Conservation (phyloP, 1,140 invertebrate species). For the Pseudomyrmex concolor region DNA sequence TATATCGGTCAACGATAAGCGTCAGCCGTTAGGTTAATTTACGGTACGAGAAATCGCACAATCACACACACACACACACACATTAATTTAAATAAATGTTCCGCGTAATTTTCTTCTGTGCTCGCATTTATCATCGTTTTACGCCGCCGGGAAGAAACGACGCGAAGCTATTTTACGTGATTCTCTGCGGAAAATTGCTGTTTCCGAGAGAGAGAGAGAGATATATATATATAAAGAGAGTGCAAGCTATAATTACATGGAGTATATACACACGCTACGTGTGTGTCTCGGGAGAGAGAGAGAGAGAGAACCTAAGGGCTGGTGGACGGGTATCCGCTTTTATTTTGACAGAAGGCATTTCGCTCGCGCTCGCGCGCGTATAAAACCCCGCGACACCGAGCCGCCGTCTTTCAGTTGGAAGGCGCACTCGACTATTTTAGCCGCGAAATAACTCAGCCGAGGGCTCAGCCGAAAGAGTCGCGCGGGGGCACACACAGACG, state of each 20-base stretch:
- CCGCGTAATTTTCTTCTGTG: neutral
- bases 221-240: too few species aligned
- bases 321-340: slow-evolving; percentile 36
- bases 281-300: slow-evolving; percentile 1
- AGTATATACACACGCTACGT: neutral
- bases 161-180: slow-evolving; percentile 4
- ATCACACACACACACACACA: too few species aligned
- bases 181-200: neutral
- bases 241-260: slow-evolving; percentile 43
- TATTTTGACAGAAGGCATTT: slow-evolving; percentile 60
- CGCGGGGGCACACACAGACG: too few species aligned
- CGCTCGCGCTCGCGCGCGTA: slow-evolving; percentile 41
- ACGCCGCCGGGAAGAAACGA: neutral
- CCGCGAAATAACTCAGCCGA: slow-evolving; percentile 82
- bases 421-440: slow-evolving; percentile 81
- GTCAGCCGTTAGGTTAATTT: slow-evolving; percentile 32
- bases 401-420: slow-evolving; percentile 69
- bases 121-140: neutral
- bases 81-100: neutral
- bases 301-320: slow-evolving; percentile 19
- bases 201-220: neutral
- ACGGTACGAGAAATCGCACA: neutral
- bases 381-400: slow-evolving; percentile 60
- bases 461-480: slow-evolving; percentile 66
- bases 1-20: slow-evolving; percentile 47